Base-by-base conservation (phyloP, 2,888 invertebrate species). In the Drosophila neutralis region DNA sequence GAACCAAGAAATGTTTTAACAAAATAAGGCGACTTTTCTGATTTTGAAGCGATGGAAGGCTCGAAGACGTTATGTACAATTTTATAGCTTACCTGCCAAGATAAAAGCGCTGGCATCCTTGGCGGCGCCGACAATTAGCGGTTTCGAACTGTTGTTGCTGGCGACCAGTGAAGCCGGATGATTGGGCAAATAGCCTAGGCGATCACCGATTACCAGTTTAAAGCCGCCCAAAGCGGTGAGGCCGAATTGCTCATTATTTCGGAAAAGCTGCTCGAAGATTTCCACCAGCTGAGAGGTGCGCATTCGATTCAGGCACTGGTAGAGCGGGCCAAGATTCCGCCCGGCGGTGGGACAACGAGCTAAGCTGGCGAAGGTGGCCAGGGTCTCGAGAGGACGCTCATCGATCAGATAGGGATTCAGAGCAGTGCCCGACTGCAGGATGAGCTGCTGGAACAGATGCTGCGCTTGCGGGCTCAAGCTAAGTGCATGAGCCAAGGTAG, bases 361-460 rank as follows among this genome's bases (percentile, higher is more conserved):
- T 11, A 91, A 76, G 21, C 87, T 83, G 0, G 93, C 93, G 58
- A 94, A 92, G n/a, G 90, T 91, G 33, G 84, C 78, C 1, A 93
- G 91, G 8, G 92, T 93, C 1, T 73, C 68, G 1, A 92, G 78
- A 0, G 94, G 94, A 49, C 92, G 84, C 18, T 91, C 89, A 74
- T 94, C 94, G 38, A 94, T 90, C 2, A 94, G 93, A 91, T 94
- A 94, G 3, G 93, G 93, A 79, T 93, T 94, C 10, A 94, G 73
- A 0, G 94, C 93, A 3, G 94, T 94, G 6, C 94, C 94, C 56
- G 94, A 94, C 80, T 94, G 94, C 8, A 94, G 88, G 59, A 95
- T 94, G 10, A 93, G 92, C 68, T 93, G 91, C 62, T 94, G 93
- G 78, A 94, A 94, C 31, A 94, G 75, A n/a, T 86, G 80, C 29